Evolutionary conservation across 2,888 invertebrate species (phyloP).

Genomic region (Acrobasis consociella): DNA sequence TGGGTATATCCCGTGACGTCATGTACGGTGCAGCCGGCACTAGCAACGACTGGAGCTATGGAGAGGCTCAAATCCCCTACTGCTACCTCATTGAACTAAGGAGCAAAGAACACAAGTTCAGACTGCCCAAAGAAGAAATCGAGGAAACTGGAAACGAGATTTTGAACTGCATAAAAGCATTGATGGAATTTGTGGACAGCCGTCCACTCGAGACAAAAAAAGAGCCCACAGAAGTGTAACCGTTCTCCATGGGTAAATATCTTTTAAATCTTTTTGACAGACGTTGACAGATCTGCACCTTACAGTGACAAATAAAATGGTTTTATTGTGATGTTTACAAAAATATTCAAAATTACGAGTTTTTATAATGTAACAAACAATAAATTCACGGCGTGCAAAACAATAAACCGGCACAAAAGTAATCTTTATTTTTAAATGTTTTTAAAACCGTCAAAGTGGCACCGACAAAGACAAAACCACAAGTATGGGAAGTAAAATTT

Average conservation of each 20-base stretch:
- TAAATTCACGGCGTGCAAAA: background rate
- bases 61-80: slow-evolving; percentile 62
- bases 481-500: slow-evolving; percentile 70
- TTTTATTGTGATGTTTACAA: slow-evolving; percentile 10
- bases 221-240: background rate
- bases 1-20: slow-evolving; percentile 70
- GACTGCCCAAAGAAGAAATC: slow-evolving; percentile 64
- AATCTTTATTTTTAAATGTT: slow-evolving; percentile 9
- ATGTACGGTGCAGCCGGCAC: slow-evolving; percentile 72
- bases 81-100: slow-evolving; percentile 71
- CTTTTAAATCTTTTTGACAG: background rate
- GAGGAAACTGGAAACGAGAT: slow-evolving; percentile 65
- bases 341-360: slow-evolving; percentile 22
- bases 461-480: slow-evolving; percentile 44
- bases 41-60: slow-evolving; percentile 69
- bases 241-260: slow-evolving; percentile 11
- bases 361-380: slow-evolving; percentile 12
- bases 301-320: slow-evolving; percentile 7
- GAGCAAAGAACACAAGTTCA: slow-evolving; percentile 65
- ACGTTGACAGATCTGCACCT: background rate
- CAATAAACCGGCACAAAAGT: slow-evolving; percentile 5
- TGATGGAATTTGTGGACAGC: slow-evolving; percentile 67
- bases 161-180: slow-evolving; percentile 54
- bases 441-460: slow-evolving; percentile 60
- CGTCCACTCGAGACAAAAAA: slow-evolving; percentile 27